Evolutionary conservation across 2,888 invertebrate species (phyloP), one percentile per base, ranked within the genome.

Genomic region (Caradrina kadenii): DNA sequence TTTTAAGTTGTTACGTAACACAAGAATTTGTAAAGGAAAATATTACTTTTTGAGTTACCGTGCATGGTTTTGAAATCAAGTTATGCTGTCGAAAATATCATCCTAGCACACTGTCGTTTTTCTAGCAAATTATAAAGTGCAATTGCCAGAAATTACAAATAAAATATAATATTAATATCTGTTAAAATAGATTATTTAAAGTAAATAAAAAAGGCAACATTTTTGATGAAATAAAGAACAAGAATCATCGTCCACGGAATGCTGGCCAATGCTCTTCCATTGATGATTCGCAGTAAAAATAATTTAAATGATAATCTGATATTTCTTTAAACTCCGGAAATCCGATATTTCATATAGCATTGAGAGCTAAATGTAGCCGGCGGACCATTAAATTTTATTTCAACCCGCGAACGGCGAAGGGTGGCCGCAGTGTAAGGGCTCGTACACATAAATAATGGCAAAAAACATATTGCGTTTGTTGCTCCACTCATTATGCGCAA

Each of bases 401-500:
- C 89, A 92, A 92, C 89, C 90, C 91, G 92, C 90, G 84, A 88
- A 81, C 79, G 81, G 80, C 73, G 88, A 88, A 91, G 95, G 95
- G 93, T 92, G 91, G 90, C 88, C 86, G 85, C 89, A 84, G 59
- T 61, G 71, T 69, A 88, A 87, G 93, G 93, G 93, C 91, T 90
- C 86, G 87, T 88, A 81, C 86, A 92, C 92, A 94, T 94, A 95
- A 94, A 95, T 95, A 95, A 94, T 93, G 82, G 88, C 89, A 92
- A 94, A 95, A 95, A 96, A 93, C 95, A 93, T 93, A 95, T 94
- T 95, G 93, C 93, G 88, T 92, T 91, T 93, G 93, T 93, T 93
- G 92, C 90, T 89, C 83, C 81, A 86, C 95, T 95, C 95, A 96
- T 96, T 96, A 96, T 95, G 95, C 94, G 95, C 95, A 96, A 96